Evolutionary conservation across 2,797 vertebrate genomes (phyloP), one percentile per base, ranked within the genome.

Genomic region (Cryptoprocta ferox): DNA sequence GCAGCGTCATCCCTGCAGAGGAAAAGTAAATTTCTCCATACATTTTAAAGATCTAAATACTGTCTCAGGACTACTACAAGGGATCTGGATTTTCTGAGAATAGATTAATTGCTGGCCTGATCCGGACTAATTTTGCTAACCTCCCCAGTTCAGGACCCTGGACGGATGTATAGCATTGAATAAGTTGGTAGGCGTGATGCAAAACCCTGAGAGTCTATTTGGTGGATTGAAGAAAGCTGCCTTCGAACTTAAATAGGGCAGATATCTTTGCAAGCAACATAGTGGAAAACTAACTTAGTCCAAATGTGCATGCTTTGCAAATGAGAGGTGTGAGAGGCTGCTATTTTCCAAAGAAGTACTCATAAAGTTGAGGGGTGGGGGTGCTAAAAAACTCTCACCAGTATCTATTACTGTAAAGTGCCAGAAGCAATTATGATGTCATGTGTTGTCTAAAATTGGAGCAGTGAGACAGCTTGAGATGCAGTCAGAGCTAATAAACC

Each of bases 371-470:
- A 13, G 13, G 48, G 39, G 12, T n/a, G n/a, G 42, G 5, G 10
- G 9, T 56, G 19, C 48, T 90, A 89, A 66, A 80, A 76, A 83
- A 78, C 71, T 95, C 75, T 97, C 91, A 84, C 92, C 92, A 89
- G 66, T 91, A 95, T 96, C 94, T 97, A 93, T 96, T 93, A 96
- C 91, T 97, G 95, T 97, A 98, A 97, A 98, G 96, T 96, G 96
- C 96, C 97, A 98, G 96, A 91, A 97, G 96, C 96, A 97, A 97
- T 98, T 97, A 98, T 97, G 96, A 95, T 98, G 97, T 96, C 97
- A 96, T 96, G 94, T 95, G 82, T 96, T 97, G 96, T 89, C 96
- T 98, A 97, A 96, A 97, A 97, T 24, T 96, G 91, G 96, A 97
- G 89, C 89, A 42, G 87, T 70, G 89, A 97, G 95, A 97, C 90